A percentile compares a stretch with the other conserved stretches of the same genome.
These are phyloP conservation scores for Zaprionus tsacasi DNA, from an alignment of 1,140 invertebrate species.

Conservation along the genomic window DNA sequence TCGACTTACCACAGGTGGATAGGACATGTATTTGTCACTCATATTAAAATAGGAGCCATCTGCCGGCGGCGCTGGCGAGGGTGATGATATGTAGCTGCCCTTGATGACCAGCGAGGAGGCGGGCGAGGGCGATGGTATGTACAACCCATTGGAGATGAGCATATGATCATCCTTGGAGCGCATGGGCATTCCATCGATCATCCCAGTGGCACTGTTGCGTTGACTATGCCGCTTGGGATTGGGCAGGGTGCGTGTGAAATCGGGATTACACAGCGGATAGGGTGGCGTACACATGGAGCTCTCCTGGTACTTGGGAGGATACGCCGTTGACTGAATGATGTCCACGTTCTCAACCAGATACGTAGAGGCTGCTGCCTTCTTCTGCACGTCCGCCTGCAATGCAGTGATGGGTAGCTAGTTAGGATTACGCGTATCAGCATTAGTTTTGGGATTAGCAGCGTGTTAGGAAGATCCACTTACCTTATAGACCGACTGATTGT, in stretches of 20 bases:
- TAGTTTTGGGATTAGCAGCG: background rate
- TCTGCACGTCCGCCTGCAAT: conserved; percentile 81
- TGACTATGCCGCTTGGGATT: conserved; percentile 79
- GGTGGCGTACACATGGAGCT: conserved; percentile 80
- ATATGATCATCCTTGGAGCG: conserved; percentile 80
- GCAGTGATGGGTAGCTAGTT: conserved; percentile 81
- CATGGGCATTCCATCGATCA: conserved; percentile 75
- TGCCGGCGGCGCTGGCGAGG: conserved; percentile 89
- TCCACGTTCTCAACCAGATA: conserved; percentile 80
- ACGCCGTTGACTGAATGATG: conserved; percentile 78
- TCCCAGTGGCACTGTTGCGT: conserved; percentile 66
- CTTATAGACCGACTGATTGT: conserved; percentile 86
- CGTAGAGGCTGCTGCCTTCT: conserved; percentile 79
- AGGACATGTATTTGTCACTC: conserved; percentile 89
- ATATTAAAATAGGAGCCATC: conserved; percentile 93
- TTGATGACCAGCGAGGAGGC: conserved; percentile 80
- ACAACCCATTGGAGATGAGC: conserved; percentile 76
- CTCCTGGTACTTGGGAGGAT: conserved; percentile 81
- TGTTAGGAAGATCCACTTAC: conserved; percentile 35
- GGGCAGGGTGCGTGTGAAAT: conserved; percentile 76
- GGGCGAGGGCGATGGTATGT: conserved; percentile 77
- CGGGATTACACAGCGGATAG: conserved; percentile 77
- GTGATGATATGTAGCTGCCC: conserved; percentile 84
- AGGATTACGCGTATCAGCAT: conserved; percentile 41
- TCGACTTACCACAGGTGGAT: conserved; percentile 86